Evolutionary conservation across 2,113 vertebrate genomes (phyloP), one percentile per base, ranked within the genome.

Genomic region (Eubucco bourcierii): DNA sequence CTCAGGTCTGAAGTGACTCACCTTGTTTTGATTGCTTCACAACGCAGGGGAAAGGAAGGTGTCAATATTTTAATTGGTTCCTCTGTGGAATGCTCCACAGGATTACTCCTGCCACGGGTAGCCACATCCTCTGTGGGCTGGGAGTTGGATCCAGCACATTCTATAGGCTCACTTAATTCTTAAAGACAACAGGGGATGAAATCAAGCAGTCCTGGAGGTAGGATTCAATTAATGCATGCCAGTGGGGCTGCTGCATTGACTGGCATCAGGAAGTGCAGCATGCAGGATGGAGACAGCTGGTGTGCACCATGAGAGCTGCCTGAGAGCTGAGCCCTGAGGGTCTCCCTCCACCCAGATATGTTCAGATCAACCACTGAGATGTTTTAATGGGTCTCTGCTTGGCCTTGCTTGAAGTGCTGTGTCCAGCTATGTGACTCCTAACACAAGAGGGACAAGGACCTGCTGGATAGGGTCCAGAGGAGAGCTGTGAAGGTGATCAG

Each of bases 241-340:
- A 37, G 33, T 28, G 52, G 29, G 12, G 39, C 39, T 63, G 82
- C 64, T 7, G 15, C 27, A 7, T 0, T 2, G 28, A 25, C 5
- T 9, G 37, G 19, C 11, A 53, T n/a, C 33, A 20, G 31, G n/a
- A n/a, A n/a, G n/a, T n/a, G n/a, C n/a, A n/a, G n/a, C n/a, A n/a
- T n/a, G n/a, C n/a, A n/a, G n/a, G 8, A 61, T 1, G 4, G n/a
- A 34, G 37, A 9, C 60, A 58, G 44, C 1, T 1, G 1, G 8
- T 13, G 10, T 58, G 75, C 47, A 27, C 27, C 41, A 2, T 2
- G 12, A 52, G 19, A 29, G 12, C 66, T 11, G 13, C 46, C 80
- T 10, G 28, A 4, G 27, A 10, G 67, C n/a, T 6, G 1, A 63
- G 29, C 11, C 5, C 11, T 12, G 31, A 1, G 44, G 20, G 8